Conservation (phyloP, 2,888 invertebrate species). For the Mycalesis mineus region DNA sequence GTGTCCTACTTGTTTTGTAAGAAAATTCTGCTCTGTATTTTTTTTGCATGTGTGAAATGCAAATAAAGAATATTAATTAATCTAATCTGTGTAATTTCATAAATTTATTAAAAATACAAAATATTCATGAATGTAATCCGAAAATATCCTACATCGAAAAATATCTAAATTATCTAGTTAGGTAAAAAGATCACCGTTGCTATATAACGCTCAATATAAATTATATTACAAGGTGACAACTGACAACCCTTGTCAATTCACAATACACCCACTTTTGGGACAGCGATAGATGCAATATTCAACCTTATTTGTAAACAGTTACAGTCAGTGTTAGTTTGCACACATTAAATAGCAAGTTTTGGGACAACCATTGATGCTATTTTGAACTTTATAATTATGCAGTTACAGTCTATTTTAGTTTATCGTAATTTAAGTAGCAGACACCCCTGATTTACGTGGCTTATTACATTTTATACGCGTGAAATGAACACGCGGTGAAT, state of each 20-base stretch:
- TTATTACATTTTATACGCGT: slow-evolving; percentile 73
- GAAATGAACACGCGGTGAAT: slow-evolving; percentile 57
- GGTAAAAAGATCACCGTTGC: too few relatives aligned
- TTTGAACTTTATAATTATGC: slow-evolving; percentile 38
- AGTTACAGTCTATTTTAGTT: slow-evolving; percentile 32
- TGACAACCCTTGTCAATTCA: slow-evolving; percentile 5
- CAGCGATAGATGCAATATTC: slow-evolving; percentile 37
- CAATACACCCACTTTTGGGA: slow-evolving; percentile 46
- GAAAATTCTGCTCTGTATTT: too few relatives aligned
- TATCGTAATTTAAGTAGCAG: slow-evolving; percentile 27
- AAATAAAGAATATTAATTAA: too few relatives aligned
- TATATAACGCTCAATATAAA: too few relatives aligned
- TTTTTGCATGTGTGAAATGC: too few relatives aligned
- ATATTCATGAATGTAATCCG: too few relatives aligned
- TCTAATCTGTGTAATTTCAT: too few relatives aligned
- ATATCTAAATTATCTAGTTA: too few relatives aligned
- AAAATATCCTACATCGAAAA: too few relatives aligned
- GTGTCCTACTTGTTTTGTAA: too few relatives aligned
- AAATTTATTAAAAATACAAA: too few relatives aligned
- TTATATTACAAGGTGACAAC: not conserved
- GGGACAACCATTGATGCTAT: slow-evolving; percentile 40
- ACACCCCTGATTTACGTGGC: slow-evolving; percentile 65
- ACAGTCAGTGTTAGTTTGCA: slow-evolving; percentile 31
- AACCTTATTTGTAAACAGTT: slow-evolving; percentile 36
- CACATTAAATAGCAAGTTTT: slow-evolving; percentile 39